These are phyloP conservation scores for Melitaea cinxia DNA, from an alignment of 1,140 invertebrate genomes.

Conservation along the genomic window DNA sequence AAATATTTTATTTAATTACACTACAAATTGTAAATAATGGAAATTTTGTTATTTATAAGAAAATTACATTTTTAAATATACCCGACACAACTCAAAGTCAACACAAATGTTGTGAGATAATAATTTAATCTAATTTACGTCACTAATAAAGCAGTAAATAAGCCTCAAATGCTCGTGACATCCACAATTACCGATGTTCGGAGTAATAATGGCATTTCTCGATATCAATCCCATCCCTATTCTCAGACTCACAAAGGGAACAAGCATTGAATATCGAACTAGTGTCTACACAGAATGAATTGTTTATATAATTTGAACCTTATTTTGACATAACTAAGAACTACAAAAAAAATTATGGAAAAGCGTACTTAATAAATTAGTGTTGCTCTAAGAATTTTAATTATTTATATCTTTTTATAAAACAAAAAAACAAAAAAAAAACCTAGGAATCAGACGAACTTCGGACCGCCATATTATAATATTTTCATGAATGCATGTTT, in stretches of 20 bases:
- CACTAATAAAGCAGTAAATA: conserved; percentile 13
- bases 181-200: conserved; percentile 3
- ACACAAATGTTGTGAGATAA: too few species aligned
- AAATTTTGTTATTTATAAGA: neutral
- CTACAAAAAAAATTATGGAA: neutral
- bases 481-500: too few species aligned
- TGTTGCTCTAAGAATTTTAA: too few species aligned
- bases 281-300: neutral
- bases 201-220: conserved; percentile 28
- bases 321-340: neutral
- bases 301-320: conserved; percentile 12
- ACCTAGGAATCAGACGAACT: too few species aligned
- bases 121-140: conserved; percentile 13
- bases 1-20: too few species aligned
- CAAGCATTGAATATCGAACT: conserved; percentile 27
- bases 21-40: too few species aligned
- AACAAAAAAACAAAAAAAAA: too few species aligned
- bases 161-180: conserved; percentile 1
- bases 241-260: conserved; percentile 26
- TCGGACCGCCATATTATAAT: too few species aligned
- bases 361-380: too few species aligned
- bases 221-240: conserved; percentile 25
- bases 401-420: too few species aligned
- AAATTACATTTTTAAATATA: neutral
- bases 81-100: neutral